Conservation (phyloP, 2,888 invertebrate species). For the Himalopsyche tibetana region DNA sequence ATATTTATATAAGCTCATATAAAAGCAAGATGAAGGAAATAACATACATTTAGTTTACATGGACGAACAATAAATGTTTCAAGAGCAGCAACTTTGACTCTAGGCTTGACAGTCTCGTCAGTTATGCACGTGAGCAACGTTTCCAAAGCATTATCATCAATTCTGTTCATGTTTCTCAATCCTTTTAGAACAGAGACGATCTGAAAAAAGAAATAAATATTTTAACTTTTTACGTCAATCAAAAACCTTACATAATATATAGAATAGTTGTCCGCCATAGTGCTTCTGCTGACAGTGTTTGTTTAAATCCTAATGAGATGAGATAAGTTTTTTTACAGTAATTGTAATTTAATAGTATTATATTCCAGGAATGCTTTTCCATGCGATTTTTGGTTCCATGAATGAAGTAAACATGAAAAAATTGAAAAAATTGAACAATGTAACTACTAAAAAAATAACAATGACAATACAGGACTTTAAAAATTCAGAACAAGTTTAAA, state of each 20-base stretch:
- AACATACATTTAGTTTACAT: slow-evolving; percentile 77
- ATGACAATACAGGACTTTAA: too few relatives aligned
- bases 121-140: slow-evolving; percentile 80
- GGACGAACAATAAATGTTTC: slow-evolving; percentile 85
- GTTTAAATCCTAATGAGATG: too few relatives aligned
- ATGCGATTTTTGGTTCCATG: too few relatives aligned
- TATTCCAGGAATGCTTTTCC: too few relatives aligned
- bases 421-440: too few relatives aligned
- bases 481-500: too few relatives aligned
- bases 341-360: too few relatives aligned
- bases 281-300: too few relatives aligned
- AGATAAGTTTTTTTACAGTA: too few relatives aligned
- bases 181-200: slow-evolving; percentile 87
- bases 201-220: slow-evolving; percentile 67
- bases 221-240: background rate
- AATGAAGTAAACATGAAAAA: too few relatives aligned
- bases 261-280: too few relatives aligned
- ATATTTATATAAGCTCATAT: background rate
- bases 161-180: slow-evolving; percentile 84
- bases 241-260: background rate
- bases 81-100: slow-evolving; percentile 87
- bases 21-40: background rate
- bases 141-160: slow-evolving; percentile 79
- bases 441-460: too few relatives aligned
- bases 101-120: slow-evolving; percentile 78